Evolutionary conservation across 2,113 vertebrate genomes (phyloP), one percentile per base, ranked within the genome.

Genomic region (Lathamus discolor): DNA sequence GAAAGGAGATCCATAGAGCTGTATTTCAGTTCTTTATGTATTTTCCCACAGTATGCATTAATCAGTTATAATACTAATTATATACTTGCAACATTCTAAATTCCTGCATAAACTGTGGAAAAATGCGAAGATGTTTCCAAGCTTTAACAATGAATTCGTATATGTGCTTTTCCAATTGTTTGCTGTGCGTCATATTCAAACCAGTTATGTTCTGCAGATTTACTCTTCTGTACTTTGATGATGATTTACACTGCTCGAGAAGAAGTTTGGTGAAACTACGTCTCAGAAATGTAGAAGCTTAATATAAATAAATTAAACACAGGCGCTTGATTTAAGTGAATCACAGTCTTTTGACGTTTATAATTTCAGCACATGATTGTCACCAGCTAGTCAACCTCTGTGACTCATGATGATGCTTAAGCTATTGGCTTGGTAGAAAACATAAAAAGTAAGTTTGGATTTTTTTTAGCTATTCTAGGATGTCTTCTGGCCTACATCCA

Each of bases 11-110:
- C 91, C 27, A 11, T 52, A 83, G 41, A 75, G 62, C 66, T 90
- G 74, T 94, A 77, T 97, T 92, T 93, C 94, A 95, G 93, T 92
- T 93, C 83, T 95, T 95, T 95, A 83, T 72, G 75, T 91, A 62
- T 97, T 98, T 96, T 97, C 94, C 95, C 95, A 96, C 87, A 92
- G 89, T 96, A 77, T 87, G 93, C 97, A 97, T 98, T 97, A 97
- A 97, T 97, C 94, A 94, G 94, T 93, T 97, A 96, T 97, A 95
- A 97, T 98, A 93, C 88, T 95, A 97, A 98, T 97, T 97, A 95
- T 95, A 92, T 91, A 92, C 81, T 97, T 97, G 94, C 91, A 97
- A 82, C 62, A 90, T 82, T 97, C 80, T 68, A 90, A 97, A 97
- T 98, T 98, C 96, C 96, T 97, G 68, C 88, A 95, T 97, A 97